Evolutionary conservation across 2,888 invertebrate species (phyloP), one percentile per base, ranked within the genome.

Genomic region (Subacronicta megacephala): DNA sequence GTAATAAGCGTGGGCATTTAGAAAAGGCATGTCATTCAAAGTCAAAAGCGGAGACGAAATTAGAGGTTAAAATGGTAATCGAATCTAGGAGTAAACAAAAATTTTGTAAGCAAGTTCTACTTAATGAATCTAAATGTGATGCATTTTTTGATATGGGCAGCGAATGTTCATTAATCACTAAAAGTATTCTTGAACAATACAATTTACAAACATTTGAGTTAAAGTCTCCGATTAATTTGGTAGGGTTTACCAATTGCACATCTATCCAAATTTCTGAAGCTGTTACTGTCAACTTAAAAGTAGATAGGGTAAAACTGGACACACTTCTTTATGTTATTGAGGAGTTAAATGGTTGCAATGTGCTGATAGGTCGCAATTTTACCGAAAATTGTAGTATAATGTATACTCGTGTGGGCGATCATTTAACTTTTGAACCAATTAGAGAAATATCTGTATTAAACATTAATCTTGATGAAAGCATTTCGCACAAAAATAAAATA

Each of bases 91-190:
- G 2, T 6, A 52, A 40, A 53, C 33, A 44, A 23, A 53, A 45
- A 15, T 44, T 38, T 45, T 40, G 13, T 17, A 53, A 45, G 31
- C 3, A n/a, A 3, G 31, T 44, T 10, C 12, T 38, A 15, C 3
- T 53, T n/a, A 41, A 36, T n/a, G 15, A 36, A 26, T 1, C 7
- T 15, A 20, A 40, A 10, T 33, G 40, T 20, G 15, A 37, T 3
- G 40, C 40, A 4, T 49, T 49, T 13, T 33, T 41, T 15, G 49
- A 49, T 13, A 49, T 40, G 40, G 49, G 49, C 9, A 49, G 49
- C 15, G 33, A 33, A 1, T 49, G 49, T 10, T 49, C 49, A 3
- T 20, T 49, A 40, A 49, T 49, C 6, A 49, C 31, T 15, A 7
- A 13, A 10, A 26, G 5, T 1, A 20, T 31, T 33, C 31, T 33